A percentile compares a stretch with the other conserved stretches of the same genome.
phyloP scores from a whole-genome alignment of 30 jellyfish, hydroid and myxozoan genomes.

The Nemopilema nomurai region DNA sequence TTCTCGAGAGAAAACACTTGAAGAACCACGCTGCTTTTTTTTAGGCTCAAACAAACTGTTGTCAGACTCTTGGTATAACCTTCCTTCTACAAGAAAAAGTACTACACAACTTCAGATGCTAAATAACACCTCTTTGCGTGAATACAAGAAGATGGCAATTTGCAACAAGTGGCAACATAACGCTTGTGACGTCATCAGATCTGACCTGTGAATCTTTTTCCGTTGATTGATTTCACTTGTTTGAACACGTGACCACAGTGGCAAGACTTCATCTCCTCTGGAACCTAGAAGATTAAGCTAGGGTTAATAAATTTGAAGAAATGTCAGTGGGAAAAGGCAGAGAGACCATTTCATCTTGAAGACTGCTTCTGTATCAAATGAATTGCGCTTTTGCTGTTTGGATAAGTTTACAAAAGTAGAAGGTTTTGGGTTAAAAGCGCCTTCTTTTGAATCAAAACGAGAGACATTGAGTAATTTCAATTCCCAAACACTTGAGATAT shows the following conservation, averaged over 20 bases:
- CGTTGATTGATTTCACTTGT: slow-evolving; percentile 62
- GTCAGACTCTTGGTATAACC: slow-evolving; percentile 60
- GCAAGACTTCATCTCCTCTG: slow-evolving; percentile 56
- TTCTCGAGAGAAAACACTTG: slow-evolving; percentile 57
- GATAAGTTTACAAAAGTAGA: too few species aligned
- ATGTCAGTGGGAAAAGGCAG: too few species aligned
- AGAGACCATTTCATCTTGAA: too few species aligned
- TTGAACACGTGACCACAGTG: slow-evolving; percentile 69
- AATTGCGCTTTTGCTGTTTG: too few species aligned
- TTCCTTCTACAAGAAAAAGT: slow-evolving; percentile 34
- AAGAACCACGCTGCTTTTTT: slow-evolving; percentile 25
- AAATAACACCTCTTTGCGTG: too few species aligned
- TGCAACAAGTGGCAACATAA: background rate
- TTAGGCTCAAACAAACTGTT: slow-evolving; percentile 32
- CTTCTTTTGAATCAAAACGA: too few species aligned
- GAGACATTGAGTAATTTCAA: too few species aligned
- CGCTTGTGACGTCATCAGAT: background rate
- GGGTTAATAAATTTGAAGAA: background rate
- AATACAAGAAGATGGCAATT: background rate
- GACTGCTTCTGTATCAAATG: too few species aligned
- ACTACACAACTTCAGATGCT: background rate
- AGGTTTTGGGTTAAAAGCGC: too few species aligned
- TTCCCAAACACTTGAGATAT: too few species aligned
- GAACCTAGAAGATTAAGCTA: slow-evolving; percentile 29
- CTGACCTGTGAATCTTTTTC: slow-evolving; percentile 64